Conservation (phyloP, 2,888 invertebrate species). For the Noctua pronuba region DNA sequence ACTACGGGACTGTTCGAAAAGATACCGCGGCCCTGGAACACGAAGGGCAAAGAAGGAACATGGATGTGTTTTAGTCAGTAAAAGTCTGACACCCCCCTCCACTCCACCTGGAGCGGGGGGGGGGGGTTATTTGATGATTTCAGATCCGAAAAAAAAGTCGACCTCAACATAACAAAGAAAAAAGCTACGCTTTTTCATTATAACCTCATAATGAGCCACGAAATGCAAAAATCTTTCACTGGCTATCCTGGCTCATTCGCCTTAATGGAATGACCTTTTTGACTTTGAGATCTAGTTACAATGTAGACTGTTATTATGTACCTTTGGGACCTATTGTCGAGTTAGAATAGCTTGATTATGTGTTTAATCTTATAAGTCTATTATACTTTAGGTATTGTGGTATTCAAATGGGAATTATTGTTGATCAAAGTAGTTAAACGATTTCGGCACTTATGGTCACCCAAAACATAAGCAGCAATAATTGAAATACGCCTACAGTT, state of each 20-base stretch:
- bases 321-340: conserved; percentile 34
- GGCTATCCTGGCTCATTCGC: background rate
- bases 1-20: too few species aligned
- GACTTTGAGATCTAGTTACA: conserved; percentile 35
- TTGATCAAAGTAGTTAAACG: background rate
- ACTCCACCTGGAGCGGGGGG: too few species aligned
- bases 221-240: background rate
- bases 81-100: too few species aligned
- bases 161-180: background rate
- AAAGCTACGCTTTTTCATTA: background rate
- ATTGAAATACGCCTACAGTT: background rate
- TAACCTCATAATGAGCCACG: too few species aligned
- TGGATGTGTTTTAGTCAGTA: too few species aligned
- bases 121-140: too few species aligned
- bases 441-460: background rate
- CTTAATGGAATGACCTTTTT: conserved; percentile 47
- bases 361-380: conserved; percentile 23
- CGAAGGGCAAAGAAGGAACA: too few species aligned
- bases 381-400: conserved; percentile 13
- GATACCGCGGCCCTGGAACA: too few species aligned
- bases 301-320: conserved; percentile 25
- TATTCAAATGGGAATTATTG: conserved; percentile 5
- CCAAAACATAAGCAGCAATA: background rate
- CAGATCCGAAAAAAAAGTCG: too few species aligned
- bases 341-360: conserved; percentile 27